Conservation (phyloP, 2,797 vertebrate species). For the Lates japonicus region DNA sequence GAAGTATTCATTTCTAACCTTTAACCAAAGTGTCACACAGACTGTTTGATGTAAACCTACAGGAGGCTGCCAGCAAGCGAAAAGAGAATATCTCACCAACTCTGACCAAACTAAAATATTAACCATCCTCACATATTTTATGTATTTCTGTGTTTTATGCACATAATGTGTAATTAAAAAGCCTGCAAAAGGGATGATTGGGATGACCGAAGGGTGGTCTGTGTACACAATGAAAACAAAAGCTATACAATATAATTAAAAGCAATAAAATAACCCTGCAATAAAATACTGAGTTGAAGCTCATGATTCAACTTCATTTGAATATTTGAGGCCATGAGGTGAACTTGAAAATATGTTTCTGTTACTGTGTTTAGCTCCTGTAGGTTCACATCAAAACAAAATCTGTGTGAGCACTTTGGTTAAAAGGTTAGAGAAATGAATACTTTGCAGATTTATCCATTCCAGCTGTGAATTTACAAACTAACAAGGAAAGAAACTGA, state of each 20-base stretch:
- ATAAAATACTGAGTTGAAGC: background rate
- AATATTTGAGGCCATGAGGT: background rate
- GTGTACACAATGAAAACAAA: background rate
- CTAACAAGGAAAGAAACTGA: background rate
- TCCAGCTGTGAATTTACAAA: slow-evolving; percentile 11
- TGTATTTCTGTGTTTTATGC: background rate
- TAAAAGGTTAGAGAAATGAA: background rate
- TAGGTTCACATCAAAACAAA: background rate
- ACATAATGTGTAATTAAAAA: background rate
- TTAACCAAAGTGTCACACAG: no score
- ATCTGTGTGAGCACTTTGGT: background rate
- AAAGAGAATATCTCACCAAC: slow-evolving; percentile 15
- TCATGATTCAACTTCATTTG: background rate
- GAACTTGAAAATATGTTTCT: slow-evolving; percentile 16
- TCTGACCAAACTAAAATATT: slow-evolving; percentile 9
- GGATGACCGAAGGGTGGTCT: no score
- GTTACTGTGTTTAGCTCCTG: background rate
- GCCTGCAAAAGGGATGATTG: background rate
- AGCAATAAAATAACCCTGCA: background rate
- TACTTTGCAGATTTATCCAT: background rate
- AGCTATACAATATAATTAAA: background rate
- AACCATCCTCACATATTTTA: background rate
- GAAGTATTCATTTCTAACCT: no score
- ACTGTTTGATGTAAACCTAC: no score
- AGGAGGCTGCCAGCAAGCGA: background rate